Evolutionary conservation across 2,888 invertebrate species (phyloP).

Genomic region (Pachydiplax longipennis): DNA sequence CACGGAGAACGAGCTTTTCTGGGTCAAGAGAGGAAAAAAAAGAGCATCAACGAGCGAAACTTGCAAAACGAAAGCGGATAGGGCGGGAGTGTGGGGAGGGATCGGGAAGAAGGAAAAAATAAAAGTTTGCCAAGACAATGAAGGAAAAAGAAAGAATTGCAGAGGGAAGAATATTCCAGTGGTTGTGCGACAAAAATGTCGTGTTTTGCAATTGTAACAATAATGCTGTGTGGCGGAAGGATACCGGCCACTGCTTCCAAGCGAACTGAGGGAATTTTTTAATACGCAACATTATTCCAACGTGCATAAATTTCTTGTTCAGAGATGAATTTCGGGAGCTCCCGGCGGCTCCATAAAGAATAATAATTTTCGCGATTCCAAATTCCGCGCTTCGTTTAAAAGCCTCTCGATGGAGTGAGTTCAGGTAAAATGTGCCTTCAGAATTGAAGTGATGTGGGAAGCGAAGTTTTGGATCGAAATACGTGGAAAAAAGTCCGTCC

Average conservation of each 20-base stretch:
- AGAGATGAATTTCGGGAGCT: neutral
- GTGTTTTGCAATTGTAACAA: neutral
- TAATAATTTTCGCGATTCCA: neutral
- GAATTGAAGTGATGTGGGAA: neutral
- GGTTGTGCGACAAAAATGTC: neutral
- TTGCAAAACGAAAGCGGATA: neutral
- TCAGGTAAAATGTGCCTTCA: neutral
- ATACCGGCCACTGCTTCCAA: neutral
- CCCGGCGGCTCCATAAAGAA: neutral
- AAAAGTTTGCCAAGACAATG: neutral
- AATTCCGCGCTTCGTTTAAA: neutral
- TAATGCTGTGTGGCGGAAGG: neutral
- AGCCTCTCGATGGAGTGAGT: neutral
- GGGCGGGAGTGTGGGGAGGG: neutral
- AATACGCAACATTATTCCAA: neutral
- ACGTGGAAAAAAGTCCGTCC: neutral
- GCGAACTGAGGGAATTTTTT: neutral
- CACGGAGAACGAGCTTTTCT: neutral
- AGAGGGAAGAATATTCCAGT: neutral
- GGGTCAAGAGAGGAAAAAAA: neutral
- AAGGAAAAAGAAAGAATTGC: neutral
- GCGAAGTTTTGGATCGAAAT: neutral
- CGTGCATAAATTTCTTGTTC: neutral
- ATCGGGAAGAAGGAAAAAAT: neutral
- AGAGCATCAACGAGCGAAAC: neutral